These are phyloP conservation scores for Platycheirus rosarum DNA, from an alignment of 2,888 invertebrate genomes.

Conservation along the genomic window DNA sequence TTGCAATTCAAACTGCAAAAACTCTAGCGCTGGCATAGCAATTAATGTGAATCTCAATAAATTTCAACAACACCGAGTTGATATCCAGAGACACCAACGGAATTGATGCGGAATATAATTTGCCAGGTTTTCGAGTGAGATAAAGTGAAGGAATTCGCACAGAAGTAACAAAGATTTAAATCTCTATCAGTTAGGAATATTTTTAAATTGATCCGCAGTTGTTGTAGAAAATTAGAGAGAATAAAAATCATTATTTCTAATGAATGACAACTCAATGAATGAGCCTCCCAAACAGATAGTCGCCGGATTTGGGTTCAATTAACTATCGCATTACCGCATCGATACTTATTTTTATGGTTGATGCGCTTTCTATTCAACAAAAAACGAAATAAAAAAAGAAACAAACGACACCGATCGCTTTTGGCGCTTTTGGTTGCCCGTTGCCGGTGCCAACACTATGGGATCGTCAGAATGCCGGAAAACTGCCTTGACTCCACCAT, in stretches of 20 bases:
- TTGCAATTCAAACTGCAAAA: background rate
- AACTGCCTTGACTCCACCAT: background rate
- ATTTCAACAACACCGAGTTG: slow-evolving; percentile 10
- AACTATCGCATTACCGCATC: slow-evolving; percentile 68
- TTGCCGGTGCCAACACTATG: background rate
- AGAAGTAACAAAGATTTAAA: slow-evolving; percentile 55
- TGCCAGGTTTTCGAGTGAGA: slow-evolving; percentile 20
- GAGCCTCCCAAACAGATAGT: slow-evolving; percentile 64
- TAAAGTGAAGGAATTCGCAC: slow-evolving; percentile 51
- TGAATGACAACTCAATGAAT: slow-evolving; percentile 65
- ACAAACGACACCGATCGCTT: slow-evolving; percentile 7
- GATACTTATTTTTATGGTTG: slow-evolving; percentile 65
- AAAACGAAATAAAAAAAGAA: background rate
- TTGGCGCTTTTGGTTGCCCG: background rate
- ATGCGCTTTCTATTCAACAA: slow-evolving; percentile 53
- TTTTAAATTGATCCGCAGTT: background rate
- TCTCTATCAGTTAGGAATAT: slow-evolving; percentile 7
- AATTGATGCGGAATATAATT: slow-evolving; percentile 57
- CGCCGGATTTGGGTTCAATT: slow-evolving; percentile 56
- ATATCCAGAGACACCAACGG: slow-evolving; percentile 23
- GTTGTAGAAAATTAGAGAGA: slow-evolving; percentile 1
- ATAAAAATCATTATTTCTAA: slow-evolving; percentile 51
- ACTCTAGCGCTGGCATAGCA: slow-evolving; percentile 18
- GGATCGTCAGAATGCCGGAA: slow-evolving; percentile 13
- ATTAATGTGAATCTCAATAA: slow-evolving; percentile 41